Evolutionary conservation across 2,888 invertebrate genomes (phyloP), one percentile per base, ranked within the genome.

Genomic region (Taphrorychus bicolor): DNA sequence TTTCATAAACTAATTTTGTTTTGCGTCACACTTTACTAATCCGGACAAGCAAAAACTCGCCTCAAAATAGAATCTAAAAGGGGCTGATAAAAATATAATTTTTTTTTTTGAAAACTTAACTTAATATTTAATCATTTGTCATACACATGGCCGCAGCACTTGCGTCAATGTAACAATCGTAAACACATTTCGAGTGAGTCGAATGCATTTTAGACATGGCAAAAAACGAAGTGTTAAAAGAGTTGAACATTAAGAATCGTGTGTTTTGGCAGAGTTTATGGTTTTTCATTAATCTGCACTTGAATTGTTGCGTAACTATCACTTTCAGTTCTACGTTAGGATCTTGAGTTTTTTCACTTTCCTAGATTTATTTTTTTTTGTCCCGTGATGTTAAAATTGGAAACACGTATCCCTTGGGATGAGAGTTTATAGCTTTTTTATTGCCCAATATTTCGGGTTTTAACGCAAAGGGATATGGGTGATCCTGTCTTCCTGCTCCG

Each of bases 401-500:
- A 17, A 45, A 14, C 45, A 45, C 4, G 16, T 14, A 45, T 45
- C 45, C 45, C 45, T 7, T 11, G 45, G 45, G 45, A 45, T 45
- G 14, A 14, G 14, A 45, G 9, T 45, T 45, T 45, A 45, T 14
- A 17, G 17, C 45, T 45, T 45, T 45, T 45, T 45, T 45, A 45
- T 45, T 3, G 45, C 45, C 45, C 45, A 45, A 45, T 45, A 45
- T 45, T 45, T 45, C 14, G 17, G 45, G 5, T 45, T 45, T 14
- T 14, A 45, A 45, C 14, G 45, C 45, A 2, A 45, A 45, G 14
- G 45, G 45, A 45, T 45, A 45, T 17, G 45, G 2, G 16, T 45
- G 45, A 45, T 45, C 45, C 45, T 14, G 14, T 17, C 45, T 45
- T 45, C 45, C 45, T 45, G 45, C 45, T 45, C 45, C 45, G 7